A percentile compares a stretch with the other conserved stretches of the same genome.
Conservation (phyloP, 2,113 vertebrate genomes). For the Rhinolophus ferrumequinum region DNA sequence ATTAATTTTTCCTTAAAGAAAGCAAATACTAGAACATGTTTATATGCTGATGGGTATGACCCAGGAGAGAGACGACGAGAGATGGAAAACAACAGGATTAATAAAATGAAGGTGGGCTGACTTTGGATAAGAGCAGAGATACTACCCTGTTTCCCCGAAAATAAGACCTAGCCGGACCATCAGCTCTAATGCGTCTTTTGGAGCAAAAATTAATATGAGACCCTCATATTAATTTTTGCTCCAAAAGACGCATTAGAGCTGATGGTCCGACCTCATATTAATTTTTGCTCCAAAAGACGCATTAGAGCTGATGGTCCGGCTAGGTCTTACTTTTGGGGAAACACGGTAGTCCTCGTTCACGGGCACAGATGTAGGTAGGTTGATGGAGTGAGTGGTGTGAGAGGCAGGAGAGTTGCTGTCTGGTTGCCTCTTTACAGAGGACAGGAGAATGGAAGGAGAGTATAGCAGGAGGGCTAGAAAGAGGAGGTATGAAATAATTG, state of each 20-base stretch:
- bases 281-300: too few relatives aligned
- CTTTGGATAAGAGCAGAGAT: neutral
- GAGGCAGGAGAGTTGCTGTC: neutral
- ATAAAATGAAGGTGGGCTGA: neutral
- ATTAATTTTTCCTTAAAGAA: slow-evolving; percentile 20
- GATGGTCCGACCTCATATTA: too few relatives aligned
- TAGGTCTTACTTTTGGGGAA: too few relatives aligned
- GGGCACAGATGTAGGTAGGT: neutral
- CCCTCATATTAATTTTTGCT: too few relatives aligned
- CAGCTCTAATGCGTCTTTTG: too few relatives aligned
- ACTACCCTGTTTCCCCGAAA: too few relatives aligned
- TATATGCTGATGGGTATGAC: neutral
- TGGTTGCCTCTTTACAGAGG: neutral
- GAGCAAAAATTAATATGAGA: too few relatives aligned
- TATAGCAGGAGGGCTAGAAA: neutral
- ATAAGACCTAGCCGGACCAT: too few relatives aligned
- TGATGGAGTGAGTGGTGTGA: neutral
- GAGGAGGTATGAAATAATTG: neutral
- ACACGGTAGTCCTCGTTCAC: neutral
- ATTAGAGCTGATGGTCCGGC: too few relatives aligned
- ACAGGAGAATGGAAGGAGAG: neutral
- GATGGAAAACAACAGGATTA: neutral
- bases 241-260: too few relatives aligned
- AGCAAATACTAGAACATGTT: neutral
- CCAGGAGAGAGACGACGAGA: neutral